Base-by-base conservation (phyloP, 2,888 invertebrate species). In the Abrostola triplasia region DNA sequence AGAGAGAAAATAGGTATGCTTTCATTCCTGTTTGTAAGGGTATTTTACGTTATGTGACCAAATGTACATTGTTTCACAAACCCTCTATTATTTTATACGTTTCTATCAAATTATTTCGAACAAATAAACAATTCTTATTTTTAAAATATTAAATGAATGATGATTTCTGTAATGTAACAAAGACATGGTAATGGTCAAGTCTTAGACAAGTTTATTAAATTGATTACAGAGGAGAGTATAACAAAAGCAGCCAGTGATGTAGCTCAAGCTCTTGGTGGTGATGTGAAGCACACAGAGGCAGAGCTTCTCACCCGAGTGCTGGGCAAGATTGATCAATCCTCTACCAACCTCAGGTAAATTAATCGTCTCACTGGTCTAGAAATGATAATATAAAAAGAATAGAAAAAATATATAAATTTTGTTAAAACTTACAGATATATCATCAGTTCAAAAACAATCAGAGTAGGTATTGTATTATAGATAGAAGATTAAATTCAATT, bases 221-320 rank as follows among this genome's bases (percentile, higher is more conserved):
- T 35, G 13, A n/a, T 87, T 89, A 5, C 83, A 94, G 95, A 93
- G 80, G 88, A 92, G 68, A 90, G 82, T 11, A 84, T 97, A 50
- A 92, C 93, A 35, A 92, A 92, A 78, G 98, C 98, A 9, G 97
- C 96, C 0, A 95, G 96, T 84, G 94, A 96, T 66, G 97, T 97
- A n/a, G 98, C 98, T 0, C 89, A 95, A 70, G 92, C 95, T 42
- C 84, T 98, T 0, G 96, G 96, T 54, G 97, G 97, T 10, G 95
- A 97, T 86, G 91, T 95, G 0, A 95, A 96, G 78, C 95, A 96
- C 86, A 97, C 96, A 0, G 97, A 98, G 88, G 95, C 96, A 0
- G 97, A 98, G 83, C 90, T 98, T 6, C 89, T 98, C 54, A 95
- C 96, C 11, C 96, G 96, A 88, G 92, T 98, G 0, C 89, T 97